phyloP scores from a whole-genome alignment of 2,113 vertebrate species.

The Symphodus melops region DNA sequence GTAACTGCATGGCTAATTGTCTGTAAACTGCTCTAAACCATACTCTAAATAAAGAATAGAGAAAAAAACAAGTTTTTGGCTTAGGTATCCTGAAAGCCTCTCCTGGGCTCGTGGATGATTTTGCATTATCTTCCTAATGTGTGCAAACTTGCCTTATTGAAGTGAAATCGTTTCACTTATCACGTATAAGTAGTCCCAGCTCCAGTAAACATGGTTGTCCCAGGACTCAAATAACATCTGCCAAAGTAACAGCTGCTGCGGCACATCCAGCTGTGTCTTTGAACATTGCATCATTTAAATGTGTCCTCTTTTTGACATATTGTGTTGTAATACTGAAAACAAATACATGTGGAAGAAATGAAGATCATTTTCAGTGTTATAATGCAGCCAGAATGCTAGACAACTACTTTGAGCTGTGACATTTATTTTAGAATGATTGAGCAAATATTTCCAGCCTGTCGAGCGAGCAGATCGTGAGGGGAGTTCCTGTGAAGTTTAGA shows the following conservation, averaged over 20 bases:
- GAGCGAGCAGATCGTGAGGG: not conserved
- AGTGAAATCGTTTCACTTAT: not conserved
- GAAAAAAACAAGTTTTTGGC: too few relatives aligned
- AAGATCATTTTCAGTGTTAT: not conserved
- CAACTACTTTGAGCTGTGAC: not conserved
- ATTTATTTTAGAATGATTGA: constrained; percentile 1
- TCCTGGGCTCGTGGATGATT: not conserved
- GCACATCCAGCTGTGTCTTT: constrained; percentile 23
- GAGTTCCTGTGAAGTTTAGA: constrained; percentile 1
- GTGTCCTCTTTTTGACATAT: not conserved
- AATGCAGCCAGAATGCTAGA: not conserved
- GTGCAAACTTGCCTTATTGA: not conserved
- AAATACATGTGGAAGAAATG: not conserved
- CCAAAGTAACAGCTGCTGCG: constrained; percentile 23
- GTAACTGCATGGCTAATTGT: too few relatives aligned
- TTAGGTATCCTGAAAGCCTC: not conserved
- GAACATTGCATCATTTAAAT: not conserved
- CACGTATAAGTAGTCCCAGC: not conserved
- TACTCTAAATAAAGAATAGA: too few relatives aligned
- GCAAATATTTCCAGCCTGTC: constrained; percentile 1
- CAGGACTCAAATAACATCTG: not conserved
- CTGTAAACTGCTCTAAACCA: too few relatives aligned
- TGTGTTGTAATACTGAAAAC: not conserved
- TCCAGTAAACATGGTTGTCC: not conserved
- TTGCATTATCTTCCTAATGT: not conserved